Evolutionary conservation across 2,113 vertebrate species (phyloP).

Genomic region (Miniopterus natalensis): DNA sequence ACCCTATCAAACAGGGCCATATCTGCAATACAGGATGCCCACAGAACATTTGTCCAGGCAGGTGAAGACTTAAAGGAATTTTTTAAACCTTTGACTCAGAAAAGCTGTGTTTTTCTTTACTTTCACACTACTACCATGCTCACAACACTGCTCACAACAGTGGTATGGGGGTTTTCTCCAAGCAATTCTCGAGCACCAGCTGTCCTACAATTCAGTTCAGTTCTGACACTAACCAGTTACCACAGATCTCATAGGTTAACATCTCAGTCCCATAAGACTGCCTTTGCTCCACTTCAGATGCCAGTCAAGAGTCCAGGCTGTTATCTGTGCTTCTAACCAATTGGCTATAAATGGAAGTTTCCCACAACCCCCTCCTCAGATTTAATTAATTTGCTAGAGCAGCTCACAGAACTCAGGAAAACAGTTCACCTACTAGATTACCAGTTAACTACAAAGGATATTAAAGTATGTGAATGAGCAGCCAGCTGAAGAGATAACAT

Average conservation of each 20-base stretch:
- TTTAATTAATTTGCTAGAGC: neutral
- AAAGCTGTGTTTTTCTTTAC: conserved; percentile 8
- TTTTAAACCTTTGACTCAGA: neutral
- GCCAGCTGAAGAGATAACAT: neutral
- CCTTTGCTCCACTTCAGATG: neutral
- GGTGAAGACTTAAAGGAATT: neutral
- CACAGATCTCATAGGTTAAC: neutral
- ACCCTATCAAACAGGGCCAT: neutral
- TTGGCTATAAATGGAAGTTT: neutral
- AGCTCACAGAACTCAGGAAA: neutral
- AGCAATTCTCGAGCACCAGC: neutral
- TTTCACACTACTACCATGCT: neutral
- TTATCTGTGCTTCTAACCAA: neutral
- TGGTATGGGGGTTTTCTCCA: neutral
- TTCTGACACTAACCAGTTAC: neutral
- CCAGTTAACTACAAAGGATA: neutral
- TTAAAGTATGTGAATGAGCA: neutral
- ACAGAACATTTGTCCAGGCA: neutral
- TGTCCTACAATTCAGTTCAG: neutral
- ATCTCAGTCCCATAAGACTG: neutral
- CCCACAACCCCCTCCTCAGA: neutral
- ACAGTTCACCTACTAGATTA: neutral
- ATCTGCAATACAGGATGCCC: neutral
- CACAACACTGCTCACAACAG: neutral
- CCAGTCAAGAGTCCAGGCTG: neutral